Conservation (phyloP, 2,888 invertebrate genomes). For the Strigamia transsilvanica region DNA sequence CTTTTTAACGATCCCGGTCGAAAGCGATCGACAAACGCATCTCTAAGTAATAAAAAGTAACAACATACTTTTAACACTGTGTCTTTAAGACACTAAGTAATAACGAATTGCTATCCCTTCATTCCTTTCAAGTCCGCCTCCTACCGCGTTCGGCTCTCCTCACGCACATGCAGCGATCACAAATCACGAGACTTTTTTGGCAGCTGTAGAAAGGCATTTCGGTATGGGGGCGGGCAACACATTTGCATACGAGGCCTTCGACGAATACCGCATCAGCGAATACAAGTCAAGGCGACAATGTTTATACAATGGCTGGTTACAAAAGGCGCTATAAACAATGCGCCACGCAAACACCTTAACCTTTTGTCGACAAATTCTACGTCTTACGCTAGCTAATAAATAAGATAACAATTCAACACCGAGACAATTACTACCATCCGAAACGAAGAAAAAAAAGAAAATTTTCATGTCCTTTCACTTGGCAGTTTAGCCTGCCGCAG, state of each 20-base stretch:
- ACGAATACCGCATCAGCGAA: conserved; percentile 23
- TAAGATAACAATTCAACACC: conserved; percentile 32
- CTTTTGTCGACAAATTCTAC: conserved; percentile 22
- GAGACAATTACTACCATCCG: conserved; percentile 37
- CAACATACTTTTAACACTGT: neutral
- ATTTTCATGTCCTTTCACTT: conserved; percentile 31
- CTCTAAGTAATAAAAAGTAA: conserved; percentile 3
- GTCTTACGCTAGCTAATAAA: neutral
- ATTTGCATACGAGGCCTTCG: conserved; percentile 39
- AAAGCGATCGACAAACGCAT: conserved; percentile 27
- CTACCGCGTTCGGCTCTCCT: conserved; percentile 18
- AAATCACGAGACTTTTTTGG: conserved; percentile 41
- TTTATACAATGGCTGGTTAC: conserved; percentile 25
- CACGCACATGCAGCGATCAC: conserved; percentile 33
- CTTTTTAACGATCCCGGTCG: conserved; percentile 18
- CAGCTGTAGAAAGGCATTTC: conserved; percentile 14
- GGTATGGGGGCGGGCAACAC: conserved; percentile 16
- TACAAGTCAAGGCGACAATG: conserved; percentile 5
- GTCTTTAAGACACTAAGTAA: conserved; percentile 18
- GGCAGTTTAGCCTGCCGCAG: conserved; percentile 33
- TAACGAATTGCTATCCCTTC: conserved; percentile 21
- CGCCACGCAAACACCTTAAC: conserved; percentile 36
- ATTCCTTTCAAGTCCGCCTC: neutral
- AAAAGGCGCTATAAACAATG: conserved; percentile 44
- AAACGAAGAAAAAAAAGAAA: conserved; percentile 14